A percentile compares a stretch with the other conserved stretches of the same genome.
Evolutionary conservation across 1,140 invertebrate species (phyloP).

Genomic region (Phortica variegata): DNA sequence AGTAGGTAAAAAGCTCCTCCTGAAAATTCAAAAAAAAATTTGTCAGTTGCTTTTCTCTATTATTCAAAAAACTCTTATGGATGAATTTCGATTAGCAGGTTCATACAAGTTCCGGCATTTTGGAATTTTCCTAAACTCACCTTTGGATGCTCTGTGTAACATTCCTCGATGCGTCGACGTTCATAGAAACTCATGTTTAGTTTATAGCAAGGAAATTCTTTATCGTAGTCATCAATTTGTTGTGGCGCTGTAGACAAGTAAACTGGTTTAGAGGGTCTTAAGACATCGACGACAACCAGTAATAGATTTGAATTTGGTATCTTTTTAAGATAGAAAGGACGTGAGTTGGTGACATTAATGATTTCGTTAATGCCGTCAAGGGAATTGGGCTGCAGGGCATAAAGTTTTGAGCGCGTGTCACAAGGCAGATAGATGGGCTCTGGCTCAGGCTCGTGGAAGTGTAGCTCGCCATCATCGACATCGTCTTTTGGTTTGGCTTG

Average conservation of each 20-base stretch:
- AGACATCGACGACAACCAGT: constrained; percentile 66
- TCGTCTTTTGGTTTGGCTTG: constrained; percentile 41
- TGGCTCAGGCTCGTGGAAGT: constrained; percentile 44
- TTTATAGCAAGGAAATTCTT: constrained; percentile 71
- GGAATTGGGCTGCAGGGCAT: constrained; percentile 66
- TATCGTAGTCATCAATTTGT: constrained; percentile 56
- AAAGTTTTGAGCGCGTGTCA: constrained; percentile 67
- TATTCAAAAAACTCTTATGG: too few species aligned
- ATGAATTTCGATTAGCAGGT: too few species aligned
- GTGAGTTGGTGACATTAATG: constrained; percentile 40
- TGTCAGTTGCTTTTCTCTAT: too few species aligned
- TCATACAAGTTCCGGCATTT: too few species aligned
- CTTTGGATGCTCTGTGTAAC: constrained; percentile 72
- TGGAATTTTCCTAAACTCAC: constrained; percentile 53
- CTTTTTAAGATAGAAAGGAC: constrained; percentile 69
- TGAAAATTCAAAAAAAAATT: constrained; percentile 5
- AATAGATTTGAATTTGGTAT: constrained; percentile 78
- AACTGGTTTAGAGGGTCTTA: constrained; percentile 46
- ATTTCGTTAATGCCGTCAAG: constrained; percentile 60
- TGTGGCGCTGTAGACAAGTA: constrained; percentile 53
- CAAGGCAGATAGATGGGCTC: constrained; percentile 61
- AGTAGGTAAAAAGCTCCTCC: constrained; percentile 50
- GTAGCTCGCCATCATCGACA: constrained; percentile 55
- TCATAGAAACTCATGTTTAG: constrained; percentile 68
- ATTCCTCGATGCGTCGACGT: constrained; percentile 67